Evolutionary conservation across 2,797 vertebrate species (phyloP).

Genomic region (Adelosebastes latens): DNA sequence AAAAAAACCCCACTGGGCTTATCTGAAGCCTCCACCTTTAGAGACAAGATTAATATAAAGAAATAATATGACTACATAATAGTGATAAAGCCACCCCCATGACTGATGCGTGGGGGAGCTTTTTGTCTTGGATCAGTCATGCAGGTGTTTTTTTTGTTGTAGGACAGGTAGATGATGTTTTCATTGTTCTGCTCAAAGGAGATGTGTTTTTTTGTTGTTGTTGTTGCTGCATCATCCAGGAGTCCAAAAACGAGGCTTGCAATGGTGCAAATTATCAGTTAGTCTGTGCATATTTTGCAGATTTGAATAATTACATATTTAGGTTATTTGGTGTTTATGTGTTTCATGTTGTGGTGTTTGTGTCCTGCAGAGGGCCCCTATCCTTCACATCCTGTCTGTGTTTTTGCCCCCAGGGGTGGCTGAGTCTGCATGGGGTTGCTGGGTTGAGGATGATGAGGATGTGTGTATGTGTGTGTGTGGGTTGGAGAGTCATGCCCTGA

Average conservation of each 20-base stretch:
- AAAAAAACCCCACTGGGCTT: no score
- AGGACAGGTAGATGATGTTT: background rate
- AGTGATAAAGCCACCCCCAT: background rate
- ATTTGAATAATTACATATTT: background rate
- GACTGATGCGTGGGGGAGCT: background rate
- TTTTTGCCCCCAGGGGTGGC: slow-evolving; percentile 58
- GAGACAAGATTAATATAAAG: no score
- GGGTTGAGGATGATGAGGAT: slow-evolving; percentile 11
- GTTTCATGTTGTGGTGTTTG: slow-evolving; percentile 46
- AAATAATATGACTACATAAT: no score
- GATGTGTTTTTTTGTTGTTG: background rate
- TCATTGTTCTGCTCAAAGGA: slow-evolving; percentile 3
- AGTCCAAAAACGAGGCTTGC: background rate
- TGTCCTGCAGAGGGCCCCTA: slow-evolving; percentile 65
- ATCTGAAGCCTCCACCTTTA: no score
- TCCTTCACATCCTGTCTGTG: slow-evolving; percentile 62
- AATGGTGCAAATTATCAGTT: background rate
- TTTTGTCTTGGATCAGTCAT: background rate
- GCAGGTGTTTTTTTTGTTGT: background rate
- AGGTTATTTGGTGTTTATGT: background rate
- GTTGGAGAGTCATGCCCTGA: slow-evolving; percentile 27
- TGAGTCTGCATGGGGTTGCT: slow-evolving; percentile 28
- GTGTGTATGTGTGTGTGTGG: background rate
- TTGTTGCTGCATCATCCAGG: background rate
- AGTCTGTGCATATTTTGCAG: background rate